phyloP scores from a whole-genome alignment of 2,888 invertebrate genomes.

The Sarcophaga caerulescens region DNA sequence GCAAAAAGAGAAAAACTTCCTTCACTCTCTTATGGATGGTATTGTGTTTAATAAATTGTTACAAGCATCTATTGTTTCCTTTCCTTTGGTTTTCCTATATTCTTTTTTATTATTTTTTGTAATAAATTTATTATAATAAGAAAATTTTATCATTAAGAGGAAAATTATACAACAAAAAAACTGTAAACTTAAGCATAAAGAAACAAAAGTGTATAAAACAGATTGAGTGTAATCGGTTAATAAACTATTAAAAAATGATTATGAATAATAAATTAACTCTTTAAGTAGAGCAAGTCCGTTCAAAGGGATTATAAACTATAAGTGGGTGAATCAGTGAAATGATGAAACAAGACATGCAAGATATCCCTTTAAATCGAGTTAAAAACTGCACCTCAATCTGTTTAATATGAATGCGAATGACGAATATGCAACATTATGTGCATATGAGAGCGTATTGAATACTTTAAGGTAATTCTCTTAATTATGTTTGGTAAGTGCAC shows the following conservation, averaged over 20 bases:
- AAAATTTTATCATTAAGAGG: constrained; percentile 21
- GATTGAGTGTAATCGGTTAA: constrained; percentile 56
- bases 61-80: constrained; percentile 64
- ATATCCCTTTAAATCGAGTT: too few species aligned
- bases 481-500: too few species aligned
- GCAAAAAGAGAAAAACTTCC: neutral
- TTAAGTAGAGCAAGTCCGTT: constrained; percentile 21
- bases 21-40: constrained; percentile 49
- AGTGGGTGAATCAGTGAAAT: neutral
- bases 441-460: too few species aligned
- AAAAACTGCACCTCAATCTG: too few species aligned
- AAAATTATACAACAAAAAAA: neutral
- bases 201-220: constrained; percentile 24
- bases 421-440: too few species aligned
- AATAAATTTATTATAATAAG: constrained; percentile 66
- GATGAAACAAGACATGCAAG: too few species aligned
- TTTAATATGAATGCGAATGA: too few species aligned
- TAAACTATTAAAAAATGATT: constrained; percentile 48
- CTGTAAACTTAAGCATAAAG: constrained; percentile 3
- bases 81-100: neutral
- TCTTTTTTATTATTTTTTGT: constrained; percentile 27
- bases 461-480: too few species aligned
- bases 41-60: constrained; percentile 66
- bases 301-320: neutral
- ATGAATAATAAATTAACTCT: constrained; percentile 58